Conservation (phyloP, 2,888 invertebrate species). For the Plagodis pulveraria region DNA sequence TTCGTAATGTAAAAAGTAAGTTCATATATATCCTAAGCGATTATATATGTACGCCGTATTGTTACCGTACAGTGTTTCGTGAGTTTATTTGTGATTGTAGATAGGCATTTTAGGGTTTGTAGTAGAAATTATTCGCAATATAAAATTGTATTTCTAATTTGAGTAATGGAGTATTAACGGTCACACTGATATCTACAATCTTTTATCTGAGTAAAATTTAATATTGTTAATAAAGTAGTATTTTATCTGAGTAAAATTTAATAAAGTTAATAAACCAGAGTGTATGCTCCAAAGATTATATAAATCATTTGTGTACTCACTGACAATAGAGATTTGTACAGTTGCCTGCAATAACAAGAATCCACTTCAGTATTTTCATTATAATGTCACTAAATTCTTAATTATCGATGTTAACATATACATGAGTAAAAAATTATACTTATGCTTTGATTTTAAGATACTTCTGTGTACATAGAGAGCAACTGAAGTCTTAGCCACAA, state of each 20-base stretch:
- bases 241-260: constrained; percentile 39
- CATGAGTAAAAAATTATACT: too few relatives aligned
- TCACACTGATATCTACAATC: constrained; percentile 24
- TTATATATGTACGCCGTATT: constrained; percentile 56
- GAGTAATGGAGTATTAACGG: constrained; percentile 18
- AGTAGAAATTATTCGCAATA: constrained; percentile 23
- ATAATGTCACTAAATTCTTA: too few relatives aligned
- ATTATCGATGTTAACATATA: too few relatives aligned
- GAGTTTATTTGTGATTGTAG: constrained; percentile 60
- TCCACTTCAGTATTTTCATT: too few relatives aligned
- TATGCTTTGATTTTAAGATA: too few relatives aligned
- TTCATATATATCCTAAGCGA: constrained; percentile 71
- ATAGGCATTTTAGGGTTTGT: constrained; percentile 49
- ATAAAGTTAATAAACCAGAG: constrained; percentile 1
- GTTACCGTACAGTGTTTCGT: constrained; percentile 51
- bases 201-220: constrained; percentile 39
- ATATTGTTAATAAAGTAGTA: constrained; percentile 21
- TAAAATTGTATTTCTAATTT: constrained; percentile 9
- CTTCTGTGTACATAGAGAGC: too few relatives aligned
- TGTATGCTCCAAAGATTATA: neutral
- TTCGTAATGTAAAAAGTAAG: constrained; percentile 81
- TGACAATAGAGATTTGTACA: too few relatives aligned
- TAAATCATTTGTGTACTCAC: too few relatives aligned
- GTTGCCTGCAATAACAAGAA: too few relatives aligned
- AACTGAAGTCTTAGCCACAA: too few relatives aligned